These are phyloP conservation scores for Orthonyx spaldingii DNA, from an alignment of 2,113 vertebrate genomes.

Conservation along the genomic window DNA sequence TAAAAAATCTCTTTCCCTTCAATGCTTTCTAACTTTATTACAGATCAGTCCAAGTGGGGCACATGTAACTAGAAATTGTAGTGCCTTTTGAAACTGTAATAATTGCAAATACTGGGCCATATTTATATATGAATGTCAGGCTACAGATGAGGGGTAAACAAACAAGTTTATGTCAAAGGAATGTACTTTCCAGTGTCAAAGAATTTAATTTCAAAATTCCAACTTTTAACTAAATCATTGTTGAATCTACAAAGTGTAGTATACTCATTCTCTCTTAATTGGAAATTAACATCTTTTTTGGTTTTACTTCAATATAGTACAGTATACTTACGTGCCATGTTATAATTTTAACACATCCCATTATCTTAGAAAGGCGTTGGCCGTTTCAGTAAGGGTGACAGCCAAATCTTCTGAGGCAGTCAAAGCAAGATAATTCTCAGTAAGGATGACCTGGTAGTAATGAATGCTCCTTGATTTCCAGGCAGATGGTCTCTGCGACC, in stretches of 20 bases:
- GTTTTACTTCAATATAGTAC: not conserved
- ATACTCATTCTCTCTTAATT: not conserved
- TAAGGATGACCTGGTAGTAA: not conserved
- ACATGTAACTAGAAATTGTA: not conserved
- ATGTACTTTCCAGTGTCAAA: not conserved
- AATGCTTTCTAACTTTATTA: slow-evolving; percentile 22
- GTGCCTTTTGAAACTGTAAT: not conserved
- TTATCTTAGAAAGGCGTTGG: not conserved
- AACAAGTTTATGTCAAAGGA: not conserved
- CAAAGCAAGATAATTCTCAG: not conserved
- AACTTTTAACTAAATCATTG: not conserved
- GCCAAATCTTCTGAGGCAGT: not conserved
- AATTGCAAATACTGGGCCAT: not conserved
- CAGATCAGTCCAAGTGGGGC: not conserved
- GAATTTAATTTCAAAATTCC: not conserved
- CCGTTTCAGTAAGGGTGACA: not conserved
- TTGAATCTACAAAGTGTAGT: not conserved
- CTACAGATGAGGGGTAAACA: not conserved
- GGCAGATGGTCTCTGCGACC: not conserved
- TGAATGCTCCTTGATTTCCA: not conserved
- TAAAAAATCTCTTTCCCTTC: not conserved
- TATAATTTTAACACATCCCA: not conserved
- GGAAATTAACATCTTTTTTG: not conserved
- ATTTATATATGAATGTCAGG: not conserved
- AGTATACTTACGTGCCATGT: not conserved